These are phyloP conservation scores for Umimayanthus chanpuru DNA, from an alignment of 92 coral and sea anemone genomes.

Conservation along the genomic window DNA sequence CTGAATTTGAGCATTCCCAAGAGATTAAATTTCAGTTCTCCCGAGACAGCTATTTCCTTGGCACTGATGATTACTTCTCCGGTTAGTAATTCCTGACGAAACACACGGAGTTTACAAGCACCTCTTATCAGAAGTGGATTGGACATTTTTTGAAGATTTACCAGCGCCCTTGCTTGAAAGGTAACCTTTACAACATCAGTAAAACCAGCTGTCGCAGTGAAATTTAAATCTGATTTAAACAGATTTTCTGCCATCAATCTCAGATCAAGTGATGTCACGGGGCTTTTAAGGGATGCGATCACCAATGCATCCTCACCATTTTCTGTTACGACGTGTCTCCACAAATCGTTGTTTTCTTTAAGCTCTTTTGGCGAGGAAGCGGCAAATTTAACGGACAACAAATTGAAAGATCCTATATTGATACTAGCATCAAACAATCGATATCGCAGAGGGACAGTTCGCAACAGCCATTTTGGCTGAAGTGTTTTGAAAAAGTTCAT, in stretches of 20 bases:
- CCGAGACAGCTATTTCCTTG: conserved; percentile 41
- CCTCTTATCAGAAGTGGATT: conserved; percentile 52
- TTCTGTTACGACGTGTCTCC: conserved; percentile 54
- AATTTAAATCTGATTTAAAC: conserved; percentile 57
- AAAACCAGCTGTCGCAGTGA: conserved; percentile 47
- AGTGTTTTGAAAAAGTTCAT: conserved; percentile 66
- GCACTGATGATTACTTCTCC: conserved; percentile 52
- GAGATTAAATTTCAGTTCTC: conserved; percentile 48
- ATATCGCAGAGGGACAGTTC: conserved; percentile 52
- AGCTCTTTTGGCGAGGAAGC: conserved; percentile 66
- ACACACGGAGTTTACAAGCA: conserved; percentile 27
- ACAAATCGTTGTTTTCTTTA: conserved; percentile 49
- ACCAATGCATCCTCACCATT: conserved; percentile 58
- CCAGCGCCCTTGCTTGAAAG: conserved; percentile 42
- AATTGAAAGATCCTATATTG: conserved; percentile 53
- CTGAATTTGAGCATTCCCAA: conserved; percentile 43
- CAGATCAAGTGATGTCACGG: conserved; percentile 42
- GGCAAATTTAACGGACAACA: conserved; percentile 52
- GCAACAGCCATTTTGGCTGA: conserved; percentile 61
- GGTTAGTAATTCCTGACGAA: conserved; percentile 22
- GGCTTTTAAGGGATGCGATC: conserved; percentile 51
- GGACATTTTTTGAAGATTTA: conserved; percentile 48
- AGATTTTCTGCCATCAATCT: conserved; percentile 46
- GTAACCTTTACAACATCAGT: conserved; percentile 41
- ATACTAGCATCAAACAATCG: conserved; percentile 55